Evolutionary conservation across 2,113 vertebrate genomes (phyloP).

Genomic region (Clupea harengus): DNA sequence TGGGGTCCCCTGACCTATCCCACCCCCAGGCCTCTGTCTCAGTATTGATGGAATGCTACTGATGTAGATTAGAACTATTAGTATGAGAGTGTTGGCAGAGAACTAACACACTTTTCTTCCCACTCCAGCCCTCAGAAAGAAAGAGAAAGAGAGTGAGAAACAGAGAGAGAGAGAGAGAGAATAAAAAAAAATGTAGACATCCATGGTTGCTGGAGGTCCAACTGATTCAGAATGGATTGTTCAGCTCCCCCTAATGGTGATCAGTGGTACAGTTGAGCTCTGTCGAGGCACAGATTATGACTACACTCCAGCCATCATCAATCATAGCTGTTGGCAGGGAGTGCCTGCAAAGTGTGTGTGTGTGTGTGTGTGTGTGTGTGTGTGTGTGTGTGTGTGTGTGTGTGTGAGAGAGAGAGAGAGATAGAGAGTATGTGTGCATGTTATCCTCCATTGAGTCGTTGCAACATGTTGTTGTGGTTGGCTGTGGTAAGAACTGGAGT

Average conservation of each 20-base stretch:
- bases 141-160: background rate
- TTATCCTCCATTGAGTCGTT: background rate
- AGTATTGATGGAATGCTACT: constrained; percentile 1
- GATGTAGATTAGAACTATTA: background rate
- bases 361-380: constrained; percentile 5
- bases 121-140: background rate
- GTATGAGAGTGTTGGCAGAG: background rate
- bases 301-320: background rate
- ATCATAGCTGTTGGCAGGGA: background rate
- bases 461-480: background rate
- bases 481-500: background rate
- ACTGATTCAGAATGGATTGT: background rate
- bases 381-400: background rate
- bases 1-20: background rate
- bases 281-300: background rate
- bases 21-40: background rate
- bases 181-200: background rate
- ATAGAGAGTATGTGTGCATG: background rate
- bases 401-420: constrained; percentile 6
- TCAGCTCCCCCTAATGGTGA: background rate
- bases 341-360: background rate
- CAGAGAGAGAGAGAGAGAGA: background rate
- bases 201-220: background rate
- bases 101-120: background rate
- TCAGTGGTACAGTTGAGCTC: background rate